phyloP scores from a whole-genome alignment of 2,113 vertebrate species.

The Turnix velox region DNA sequence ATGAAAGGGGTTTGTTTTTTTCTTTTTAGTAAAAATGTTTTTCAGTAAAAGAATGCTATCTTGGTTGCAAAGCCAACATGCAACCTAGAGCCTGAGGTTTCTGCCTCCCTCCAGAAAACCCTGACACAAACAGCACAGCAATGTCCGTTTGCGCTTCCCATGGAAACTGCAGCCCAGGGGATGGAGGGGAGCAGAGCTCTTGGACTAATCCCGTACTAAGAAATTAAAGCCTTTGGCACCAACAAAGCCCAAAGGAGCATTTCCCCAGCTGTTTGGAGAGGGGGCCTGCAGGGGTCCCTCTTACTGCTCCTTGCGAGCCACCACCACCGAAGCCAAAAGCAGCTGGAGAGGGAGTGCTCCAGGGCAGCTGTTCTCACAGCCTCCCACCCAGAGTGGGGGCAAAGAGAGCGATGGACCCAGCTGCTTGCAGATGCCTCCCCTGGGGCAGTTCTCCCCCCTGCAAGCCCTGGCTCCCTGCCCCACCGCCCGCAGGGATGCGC shows the following conservation, averaged over 20 bases:
- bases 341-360: background rate
- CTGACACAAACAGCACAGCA: background rate
- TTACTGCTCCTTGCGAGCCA: background rate
- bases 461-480: background rate
- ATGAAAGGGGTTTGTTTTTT: fast-evolving
- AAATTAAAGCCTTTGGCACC: background rate
- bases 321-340: background rate
- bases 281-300: background rate
- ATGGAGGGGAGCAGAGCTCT: background rate
- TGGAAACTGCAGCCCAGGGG: fast-evolving
- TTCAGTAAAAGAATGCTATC: background rate
- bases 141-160: fast-evolving
- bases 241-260: background rate
- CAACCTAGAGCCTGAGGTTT: fast-evolving
- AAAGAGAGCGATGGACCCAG: background rate
- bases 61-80: background rate
- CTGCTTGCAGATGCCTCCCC: background rate
- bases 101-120: background rate
- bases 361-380: background rate
- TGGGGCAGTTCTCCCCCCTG: background rate
- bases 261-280: background rate
- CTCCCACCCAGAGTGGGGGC: background rate
- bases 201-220: background rate
- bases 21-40: no score
- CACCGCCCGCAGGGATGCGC: background rate